Percentiles rank a stretch among this genome's conserved stretches.
Evolutionary conservation across 2,113 vertebrate species (phyloP).

Genomic region (Etheostoma cragini): DNA sequence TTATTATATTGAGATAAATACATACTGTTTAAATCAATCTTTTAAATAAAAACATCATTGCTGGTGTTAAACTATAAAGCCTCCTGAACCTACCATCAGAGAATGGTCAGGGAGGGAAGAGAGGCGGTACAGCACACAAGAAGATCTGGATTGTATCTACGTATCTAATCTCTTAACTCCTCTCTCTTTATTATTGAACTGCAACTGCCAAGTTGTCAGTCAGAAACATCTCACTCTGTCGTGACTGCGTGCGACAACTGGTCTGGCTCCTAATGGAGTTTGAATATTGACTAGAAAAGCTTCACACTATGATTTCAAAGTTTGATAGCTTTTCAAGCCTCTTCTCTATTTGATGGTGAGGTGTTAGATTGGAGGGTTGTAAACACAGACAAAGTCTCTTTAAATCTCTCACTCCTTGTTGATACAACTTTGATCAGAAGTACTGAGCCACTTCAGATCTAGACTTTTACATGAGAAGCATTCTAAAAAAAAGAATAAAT

Average conservation of each 20-base stretch:
- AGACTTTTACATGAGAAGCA: slow-evolving; percentile 45
- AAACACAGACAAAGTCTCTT: slow-evolving; percentile 39
- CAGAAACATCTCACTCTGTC: slow-evolving; percentile 51
- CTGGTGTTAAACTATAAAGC: neutral
- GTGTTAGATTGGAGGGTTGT: slow-evolving; percentile 41
- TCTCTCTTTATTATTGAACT: slow-evolving; percentile 36
- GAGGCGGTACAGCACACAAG: neutral
- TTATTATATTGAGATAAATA: neutral
- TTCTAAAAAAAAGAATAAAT: slow-evolving; percentile 45
- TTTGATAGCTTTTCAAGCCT: slow-evolving; percentile 45
- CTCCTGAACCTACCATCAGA: neutral
- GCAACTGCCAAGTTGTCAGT: slow-evolving; percentile 52
- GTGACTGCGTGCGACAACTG: slow-evolving; percentile 25
- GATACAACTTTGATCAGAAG: slow-evolving; percentile 45
- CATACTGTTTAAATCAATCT: neutral
- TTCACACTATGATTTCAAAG: slow-evolving; percentile 41
- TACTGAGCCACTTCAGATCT: slow-evolving; percentile 32
- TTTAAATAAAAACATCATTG: neutral
- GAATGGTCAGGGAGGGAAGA: slow-evolving; percentile 6
- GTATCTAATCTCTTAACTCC: slow-evolving; percentile 1
- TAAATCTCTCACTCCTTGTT: slow-evolving; percentile 31
- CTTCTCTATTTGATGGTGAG: slow-evolving; percentile 32
- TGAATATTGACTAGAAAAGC: slow-evolving; percentile 51
- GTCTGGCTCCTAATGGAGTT: slow-evolving; percentile 39
- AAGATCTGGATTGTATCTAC: too few species aligned